A percentile compares a stretch with the other conserved stretches of the same genome.
Conservation (phyloP, 2,888 invertebrate genomes). For the Trachelus tabidus region DNA sequence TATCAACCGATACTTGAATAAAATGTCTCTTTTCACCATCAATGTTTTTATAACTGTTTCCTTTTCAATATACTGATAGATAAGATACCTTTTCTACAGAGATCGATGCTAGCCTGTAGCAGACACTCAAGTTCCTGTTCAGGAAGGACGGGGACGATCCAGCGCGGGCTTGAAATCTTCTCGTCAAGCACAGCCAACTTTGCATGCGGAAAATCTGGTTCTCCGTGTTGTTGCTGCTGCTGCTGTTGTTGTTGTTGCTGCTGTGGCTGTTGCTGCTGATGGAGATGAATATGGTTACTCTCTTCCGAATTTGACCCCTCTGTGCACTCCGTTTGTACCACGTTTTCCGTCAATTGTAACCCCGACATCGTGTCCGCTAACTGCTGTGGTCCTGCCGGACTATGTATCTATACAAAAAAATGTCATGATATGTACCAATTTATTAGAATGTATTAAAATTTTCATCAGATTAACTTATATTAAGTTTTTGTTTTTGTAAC, state of each 20-base stretch:
- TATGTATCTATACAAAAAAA: slow-evolving; percentile 51
- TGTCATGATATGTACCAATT: background rate
- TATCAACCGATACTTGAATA: background rate
- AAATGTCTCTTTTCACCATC: background rate
- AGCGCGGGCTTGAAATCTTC: slow-evolving; percentile 94
- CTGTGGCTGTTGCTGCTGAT: slow-evolving; percentile 22
- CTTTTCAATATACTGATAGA: slow-evolving; percentile 6
- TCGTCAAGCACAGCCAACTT: slow-evolving; percentile 92
- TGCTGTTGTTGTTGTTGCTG: slow-evolving; percentile 19
- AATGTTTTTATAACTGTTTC: background rate
- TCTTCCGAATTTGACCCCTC: slow-evolving; percentile 55
- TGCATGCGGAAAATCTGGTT: slow-evolving; percentile 84
- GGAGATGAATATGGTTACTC: slow-evolving; percentile 32
- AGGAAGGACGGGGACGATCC: slow-evolving; percentile 97
- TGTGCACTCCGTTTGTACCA: slow-evolving; percentile 54
- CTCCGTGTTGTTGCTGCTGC: slow-evolving; percentile 63
- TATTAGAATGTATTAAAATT: background rate
- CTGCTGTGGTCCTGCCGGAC: slow-evolving; percentile 60
- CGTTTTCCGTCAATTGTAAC: slow-evolving; percentile 59
- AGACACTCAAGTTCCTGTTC: slow-evolving; percentile 95
- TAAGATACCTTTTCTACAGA: slow-evolving; percentile 80
- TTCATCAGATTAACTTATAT: too few species aligned
- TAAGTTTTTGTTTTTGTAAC: too few species aligned
- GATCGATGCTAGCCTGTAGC: slow-evolving; percentile 87
- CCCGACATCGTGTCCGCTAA: slow-evolving; percentile 60